A percentile compares a stretch with the other conserved stretches of the same genome.
phyloP scores from a whole-genome alignment of 2,113 vertebrate genomes.

The Oreochromis aureus region DNA sequence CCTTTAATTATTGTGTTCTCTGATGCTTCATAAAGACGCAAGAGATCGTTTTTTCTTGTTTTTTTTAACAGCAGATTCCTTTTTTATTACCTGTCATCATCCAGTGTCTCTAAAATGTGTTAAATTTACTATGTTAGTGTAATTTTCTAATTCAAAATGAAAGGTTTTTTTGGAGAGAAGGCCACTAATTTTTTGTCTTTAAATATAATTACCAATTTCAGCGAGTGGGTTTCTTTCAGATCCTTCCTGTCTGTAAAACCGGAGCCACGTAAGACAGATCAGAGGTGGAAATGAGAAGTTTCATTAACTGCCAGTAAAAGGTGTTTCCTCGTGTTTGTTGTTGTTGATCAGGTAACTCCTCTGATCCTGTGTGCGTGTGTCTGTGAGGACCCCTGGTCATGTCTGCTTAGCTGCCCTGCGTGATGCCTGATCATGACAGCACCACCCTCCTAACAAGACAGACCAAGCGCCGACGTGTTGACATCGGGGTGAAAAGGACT shows the following conservation, averaged over 20 bases:
- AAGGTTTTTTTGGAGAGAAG: neutral
- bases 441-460: constrained; percentile 97
- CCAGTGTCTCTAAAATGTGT: neutral
- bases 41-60: neutral
- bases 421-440: constrained; percentile 99
- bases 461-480: constrained; percentile 98
- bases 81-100: neutral
- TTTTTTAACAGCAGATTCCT: neutral
- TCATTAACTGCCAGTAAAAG: neutral
- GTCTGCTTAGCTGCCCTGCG: constrained; percentile 68
- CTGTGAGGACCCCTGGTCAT: constrained; percentile 77
- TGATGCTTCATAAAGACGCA: neutral
- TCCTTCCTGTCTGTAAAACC: neutral
- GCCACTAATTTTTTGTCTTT: neutral
- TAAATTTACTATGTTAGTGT: neutral
- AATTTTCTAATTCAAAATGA: neutral
- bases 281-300: neutral
- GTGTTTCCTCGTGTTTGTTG: constrained; percentile 72
- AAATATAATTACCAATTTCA: neutral
- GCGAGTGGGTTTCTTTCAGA: neutral
- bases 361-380: constrained; percentile 80
- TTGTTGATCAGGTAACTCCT: constrained; percentile 79
- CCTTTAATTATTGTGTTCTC: neutral
- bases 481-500: constrained; percentile 99
- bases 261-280: neutral